Conservation (phyloP, 2,113 vertebrate species). For the Rhinopomastus cyanomelas region DNA sequence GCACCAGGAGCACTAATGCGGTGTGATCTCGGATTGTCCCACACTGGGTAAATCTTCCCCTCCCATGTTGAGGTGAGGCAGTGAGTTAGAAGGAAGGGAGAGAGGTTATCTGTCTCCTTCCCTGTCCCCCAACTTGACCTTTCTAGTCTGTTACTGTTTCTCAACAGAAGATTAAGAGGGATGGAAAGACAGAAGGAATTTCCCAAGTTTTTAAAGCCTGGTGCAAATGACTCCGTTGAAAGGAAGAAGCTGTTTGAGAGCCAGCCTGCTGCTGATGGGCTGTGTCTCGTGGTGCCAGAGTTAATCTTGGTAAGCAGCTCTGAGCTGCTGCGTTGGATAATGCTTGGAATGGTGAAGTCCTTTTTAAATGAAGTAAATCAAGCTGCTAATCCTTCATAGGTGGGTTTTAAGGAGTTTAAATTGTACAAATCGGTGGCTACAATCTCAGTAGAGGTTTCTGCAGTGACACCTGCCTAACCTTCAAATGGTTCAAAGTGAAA, state of each 20-base stretch:
- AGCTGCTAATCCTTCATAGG: conserved; percentile 9
- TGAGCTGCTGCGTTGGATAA: conserved; percentile 23
- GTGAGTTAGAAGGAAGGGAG: neutral
- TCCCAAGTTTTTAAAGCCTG: neutral
- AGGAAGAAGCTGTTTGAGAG: neutral
- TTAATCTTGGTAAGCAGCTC: conserved; percentile 32
- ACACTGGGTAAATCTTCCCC: neutral
- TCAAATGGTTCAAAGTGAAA: neutral
- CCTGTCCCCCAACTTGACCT: neutral
- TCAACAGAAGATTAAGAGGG: neutral
- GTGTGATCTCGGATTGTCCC: neutral
- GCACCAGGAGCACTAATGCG: neutral
- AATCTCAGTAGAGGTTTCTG: neutral
- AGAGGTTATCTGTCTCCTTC: neutral
- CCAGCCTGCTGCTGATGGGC: neutral
- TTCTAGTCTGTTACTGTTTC: neutral
- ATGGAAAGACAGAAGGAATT: conserved; percentile 12
- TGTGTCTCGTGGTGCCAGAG: neutral
- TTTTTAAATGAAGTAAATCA: neutral
- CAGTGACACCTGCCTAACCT: neutral
- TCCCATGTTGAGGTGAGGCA: neutral
- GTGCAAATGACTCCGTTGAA: neutral
- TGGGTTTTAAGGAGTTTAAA: neutral
- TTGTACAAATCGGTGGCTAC: neutral
- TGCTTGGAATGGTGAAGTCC: neutral